Base-by-base conservation (phyloP, 2,797 vertebrate species). In the Myotis findleyi region DNA sequence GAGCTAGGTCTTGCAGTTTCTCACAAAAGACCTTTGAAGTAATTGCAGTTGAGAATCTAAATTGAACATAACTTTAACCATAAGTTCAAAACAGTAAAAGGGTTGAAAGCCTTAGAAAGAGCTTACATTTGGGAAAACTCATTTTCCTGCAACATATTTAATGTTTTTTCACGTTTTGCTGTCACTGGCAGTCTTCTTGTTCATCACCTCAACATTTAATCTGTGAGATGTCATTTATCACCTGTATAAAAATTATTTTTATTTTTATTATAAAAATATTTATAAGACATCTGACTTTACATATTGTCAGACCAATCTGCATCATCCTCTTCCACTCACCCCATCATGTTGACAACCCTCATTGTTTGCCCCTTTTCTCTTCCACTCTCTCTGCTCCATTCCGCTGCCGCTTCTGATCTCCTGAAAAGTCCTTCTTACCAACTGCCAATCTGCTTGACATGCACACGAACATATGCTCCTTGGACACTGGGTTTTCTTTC, bases 31-130 rank as follows among this genome's bases (percentile, higher is more conserved):
- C 53, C 3, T 64, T 76, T 36, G 21, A 87, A 91, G 80, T 79
- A 83, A 97, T 88, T 95, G 0, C 4, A 76, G 10, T 57, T 76
- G 85, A 66, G 8, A 71, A 82, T 9, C 14, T 85, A 85, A 82
- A 30, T 33, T 51, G 66, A 85, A 73, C 20, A 77, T 8, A 38
- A 68, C 5, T 82, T 87, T 82, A 85, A 87, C n/a, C 18, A 79
- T 6, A 90, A 93, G 23, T 51, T 57, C 10, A 55, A 95, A 95
- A 66, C 10, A 72, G 10, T 38, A 33, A 86, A 87, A 71, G 6
- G 11, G 68, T 4, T 36, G 47, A 94, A 79, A 72, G 51, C 71
- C 10, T 72, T 72, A 64, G 27, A 92, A 91, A 77, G 33, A 91
- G 14, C 16, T 49, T 76, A 76, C 7, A 84, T 76, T 82, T 87